These are phyloP conservation scores for Eudorcas thomsonii DNA, from an alignment of 2,113 vertebrate species.

Conservation along the genomic window DNA sequence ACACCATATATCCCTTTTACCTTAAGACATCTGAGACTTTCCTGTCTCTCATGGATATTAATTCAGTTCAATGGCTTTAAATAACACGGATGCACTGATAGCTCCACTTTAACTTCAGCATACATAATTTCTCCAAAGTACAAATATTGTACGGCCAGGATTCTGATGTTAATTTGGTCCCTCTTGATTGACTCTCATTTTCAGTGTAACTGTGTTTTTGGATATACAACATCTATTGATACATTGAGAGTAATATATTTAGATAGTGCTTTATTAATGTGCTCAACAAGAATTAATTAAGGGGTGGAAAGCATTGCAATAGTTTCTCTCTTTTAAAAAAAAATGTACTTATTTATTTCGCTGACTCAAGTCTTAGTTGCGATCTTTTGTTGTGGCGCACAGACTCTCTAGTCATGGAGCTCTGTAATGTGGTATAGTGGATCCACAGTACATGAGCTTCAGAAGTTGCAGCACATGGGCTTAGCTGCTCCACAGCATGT, in stretches of 20 bases:
- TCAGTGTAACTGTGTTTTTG: neutral
- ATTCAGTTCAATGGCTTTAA: neutral
- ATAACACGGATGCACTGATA: neutral
- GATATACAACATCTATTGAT: neutral
- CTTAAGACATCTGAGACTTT: neutral
- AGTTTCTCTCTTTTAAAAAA: neutral
- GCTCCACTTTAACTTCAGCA: neutral
- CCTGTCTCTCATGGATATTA: neutral
- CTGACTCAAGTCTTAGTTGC: neutral
- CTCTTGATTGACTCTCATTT: neutral
- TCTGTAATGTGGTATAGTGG: neutral
- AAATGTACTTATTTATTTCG: neutral
- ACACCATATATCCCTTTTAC: neutral
- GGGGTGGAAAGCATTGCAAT: neutral
- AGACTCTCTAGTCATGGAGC: neutral
- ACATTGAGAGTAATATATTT: neutral
- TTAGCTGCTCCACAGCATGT: neutral
- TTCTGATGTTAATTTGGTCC: neutral
- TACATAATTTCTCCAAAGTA: neutral
- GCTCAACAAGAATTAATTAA: neutral
- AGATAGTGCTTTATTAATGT: neutral
- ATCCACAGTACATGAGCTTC: neutral
- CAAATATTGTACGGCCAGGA: no score
- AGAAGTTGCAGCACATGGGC: neutral
- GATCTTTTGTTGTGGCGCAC: neutral